phyloP scores from a whole-genome alignment of 2,113 vertebrate genomes.

The Amphiprion percula region DNA sequence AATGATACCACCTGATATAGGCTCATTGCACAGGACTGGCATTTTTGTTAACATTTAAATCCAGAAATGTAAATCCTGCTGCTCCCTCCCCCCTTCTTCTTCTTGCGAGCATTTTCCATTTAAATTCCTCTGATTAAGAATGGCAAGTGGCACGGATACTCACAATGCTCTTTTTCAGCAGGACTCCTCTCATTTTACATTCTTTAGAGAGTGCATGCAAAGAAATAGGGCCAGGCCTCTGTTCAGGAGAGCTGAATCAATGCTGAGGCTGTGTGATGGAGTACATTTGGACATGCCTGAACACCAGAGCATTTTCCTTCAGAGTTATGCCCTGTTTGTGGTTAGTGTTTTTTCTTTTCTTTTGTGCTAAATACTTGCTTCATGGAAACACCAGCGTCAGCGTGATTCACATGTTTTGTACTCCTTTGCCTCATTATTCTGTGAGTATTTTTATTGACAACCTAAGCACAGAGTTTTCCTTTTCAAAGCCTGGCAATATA shows the following conservation, averaged over 20 bases:
- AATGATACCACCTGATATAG: neutral
- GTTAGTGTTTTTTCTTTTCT: constrained; percentile 32
- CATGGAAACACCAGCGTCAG: constrained; percentile 1
- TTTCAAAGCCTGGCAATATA: constrained; percentile 5
- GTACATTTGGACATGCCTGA: constrained; percentile 42
- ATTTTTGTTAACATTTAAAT: constrained; percentile 18
- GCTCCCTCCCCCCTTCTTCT: neutral
- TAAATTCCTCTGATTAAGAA: constrained; percentile 80
- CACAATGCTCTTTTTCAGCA: constrained; percentile 78
- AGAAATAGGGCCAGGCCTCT: constrained; percentile 57
- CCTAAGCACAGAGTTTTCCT: constrained; percentile 12
- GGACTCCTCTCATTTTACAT: constrained; percentile 64
- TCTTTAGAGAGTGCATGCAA: constrained; percentile 68
- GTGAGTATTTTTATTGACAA: constrained; percentile 13
- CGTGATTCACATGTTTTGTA: constrained; percentile 8
- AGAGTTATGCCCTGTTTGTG: constrained; percentile 4
- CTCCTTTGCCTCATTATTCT: neutral
- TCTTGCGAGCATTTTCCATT: constrained; percentile 65
- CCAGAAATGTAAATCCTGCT: constrained; percentile 33
- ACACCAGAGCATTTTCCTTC: constrained; percentile 36
- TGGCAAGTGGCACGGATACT: constrained; percentile 79
- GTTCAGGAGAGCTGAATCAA: constrained; percentile 48
- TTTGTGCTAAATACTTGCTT: neutral
- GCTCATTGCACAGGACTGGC: neutral
- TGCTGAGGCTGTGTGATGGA: constrained; percentile 54